Percentiles rank a stretch among this genome's conserved stretches.
These are phyloP conservation scores for Chirona hameri DNA, from an alignment of 2,888 invertebrate genomes.

Conservation along the genomic window DNA sequence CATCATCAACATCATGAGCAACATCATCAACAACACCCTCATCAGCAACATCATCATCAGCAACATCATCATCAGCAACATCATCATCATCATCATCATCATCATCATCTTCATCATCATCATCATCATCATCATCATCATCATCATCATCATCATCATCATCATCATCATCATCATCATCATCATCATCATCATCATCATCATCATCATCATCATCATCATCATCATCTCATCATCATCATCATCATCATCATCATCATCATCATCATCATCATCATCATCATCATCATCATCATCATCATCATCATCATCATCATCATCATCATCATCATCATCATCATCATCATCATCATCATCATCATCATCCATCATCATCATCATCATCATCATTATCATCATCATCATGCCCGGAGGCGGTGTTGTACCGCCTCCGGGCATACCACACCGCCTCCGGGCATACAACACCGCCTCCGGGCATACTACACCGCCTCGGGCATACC, in stretches of 20 bases:
- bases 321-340: not conserved
- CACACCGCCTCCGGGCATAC: too few relatives aligned
- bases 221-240: too few relatives aligned
- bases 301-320: not conserved
- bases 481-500: too few relatives aligned
- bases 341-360: not conserved
- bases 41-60: too few relatives aligned
- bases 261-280: not conserved
- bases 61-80: too few relatives aligned
- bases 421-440: too few relatives aligned
- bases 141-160: not conserved
- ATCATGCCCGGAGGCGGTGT: too few relatives aligned
- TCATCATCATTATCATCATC: too few relatives aligned
- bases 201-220: too few relatives aligned
- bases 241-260: slow-evolving; percentile 4
- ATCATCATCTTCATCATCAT: not conserved
- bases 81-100: not conserved
- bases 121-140: slow-evolving; percentile 1
- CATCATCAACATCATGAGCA: too few relatives aligned
- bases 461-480: too few relatives aligned
- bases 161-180: not conserved
- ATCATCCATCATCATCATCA: not conserved
- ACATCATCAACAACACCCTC: too few relatives aligned
- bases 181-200: slow-evolving; percentile 11
- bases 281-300: not conserved